Percentiles rank a stretch among this genome's conserved stretches.
Evolutionary conservation across 2,113 vertebrate species (phyloP).

Genomic region (Leptocoma aspasia): DNA sequence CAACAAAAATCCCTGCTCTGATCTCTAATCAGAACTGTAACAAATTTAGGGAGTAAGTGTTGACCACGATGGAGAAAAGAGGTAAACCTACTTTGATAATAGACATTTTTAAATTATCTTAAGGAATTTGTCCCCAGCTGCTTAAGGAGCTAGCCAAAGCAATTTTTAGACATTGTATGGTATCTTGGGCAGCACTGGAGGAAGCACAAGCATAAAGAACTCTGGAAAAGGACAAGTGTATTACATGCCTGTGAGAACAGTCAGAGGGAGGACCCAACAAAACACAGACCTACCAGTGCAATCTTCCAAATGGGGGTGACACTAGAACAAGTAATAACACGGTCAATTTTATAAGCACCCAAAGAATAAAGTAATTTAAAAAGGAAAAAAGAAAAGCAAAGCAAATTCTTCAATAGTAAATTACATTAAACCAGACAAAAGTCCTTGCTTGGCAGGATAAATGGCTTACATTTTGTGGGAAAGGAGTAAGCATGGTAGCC

Average conservation of each 20-base stretch:
- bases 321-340: not conserved
- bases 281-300: not conserved
- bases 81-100: not conserved
- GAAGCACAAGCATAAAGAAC: not conserved
- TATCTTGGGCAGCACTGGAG: not conserved
- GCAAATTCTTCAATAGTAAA: not conserved
- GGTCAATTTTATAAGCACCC: not conserved
- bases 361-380: not conserved
- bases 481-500: not conserved
- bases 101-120: not conserved
- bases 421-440: not conserved
- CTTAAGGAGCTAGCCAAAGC: not conserved
- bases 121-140: not conserved
- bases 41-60: not conserved
- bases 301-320: not conserved
- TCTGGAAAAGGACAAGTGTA: not conserved
- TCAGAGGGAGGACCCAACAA: not conserved
- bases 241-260: not conserved
- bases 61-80: not conserved
- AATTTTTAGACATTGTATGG: not conserved
- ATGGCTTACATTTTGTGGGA: not conserved
- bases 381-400: not conserved
- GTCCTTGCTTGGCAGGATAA: not conserved
- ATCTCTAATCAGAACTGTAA: not conserved
- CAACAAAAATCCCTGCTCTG: not conserved